These are phyloP conservation scores for Mizuhopecten yessoensis DNA, from an alignment of 1,140 invertebrate genomes.

Conservation along the genomic window DNA sequence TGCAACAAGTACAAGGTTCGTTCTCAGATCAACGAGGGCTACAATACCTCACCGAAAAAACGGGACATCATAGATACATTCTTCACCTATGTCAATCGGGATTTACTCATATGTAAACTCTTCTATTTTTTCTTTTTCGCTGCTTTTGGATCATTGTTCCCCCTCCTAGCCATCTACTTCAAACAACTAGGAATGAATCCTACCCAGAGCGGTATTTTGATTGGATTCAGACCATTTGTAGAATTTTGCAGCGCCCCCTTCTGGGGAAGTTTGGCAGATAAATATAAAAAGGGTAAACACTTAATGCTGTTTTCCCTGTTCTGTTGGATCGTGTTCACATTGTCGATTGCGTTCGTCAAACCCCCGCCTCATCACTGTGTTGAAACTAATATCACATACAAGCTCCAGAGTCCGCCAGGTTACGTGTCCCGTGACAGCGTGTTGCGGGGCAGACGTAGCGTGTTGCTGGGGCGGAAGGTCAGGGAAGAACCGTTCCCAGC, in stretches of 20 bases:
- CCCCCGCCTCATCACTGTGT: slow-evolving; percentile 95
- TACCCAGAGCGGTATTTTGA: slow-evolving; percentile 94
- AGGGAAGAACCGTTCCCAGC: not conserved
- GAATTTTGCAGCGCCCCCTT: slow-evolving; percentile 99
- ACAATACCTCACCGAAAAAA: slow-evolving; percentile 82
- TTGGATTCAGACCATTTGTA: slow-evolving; percentile 92
- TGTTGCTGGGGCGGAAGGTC: not conserved
- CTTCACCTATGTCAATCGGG: slow-evolving; percentile 79
- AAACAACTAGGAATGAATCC: slow-evolving; percentile 99
- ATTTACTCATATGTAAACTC: slow-evolving; percentile 80
- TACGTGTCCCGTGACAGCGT: slow-evolving; percentile 35
- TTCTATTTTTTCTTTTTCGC: slow-evolving; percentile 99
- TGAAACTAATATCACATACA: slow-evolving; percentile 89
- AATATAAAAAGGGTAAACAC: slow-evolving; percentile 85
- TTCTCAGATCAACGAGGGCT: slow-evolving; percentile 86
- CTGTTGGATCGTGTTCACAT: slow-evolving; percentile 98
- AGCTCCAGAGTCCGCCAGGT: slow-evolving; percentile 71
- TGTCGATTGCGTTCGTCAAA: slow-evolving; percentile 96
- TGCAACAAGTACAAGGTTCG: slow-evolving; percentile 61
- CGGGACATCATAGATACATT: slow-evolving; percentile 79
- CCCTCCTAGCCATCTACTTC: slow-evolving; percentile 99
- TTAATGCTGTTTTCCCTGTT: slow-evolving; percentile 95
- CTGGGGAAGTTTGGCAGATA: slow-evolving; percentile 97
- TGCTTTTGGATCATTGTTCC: slow-evolving; percentile 98
- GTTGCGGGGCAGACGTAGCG: not conserved